phyloP scores from a whole-genome alignment of 2,113 vertebrate species.

The Phylloscopus trochilus region DNA sequence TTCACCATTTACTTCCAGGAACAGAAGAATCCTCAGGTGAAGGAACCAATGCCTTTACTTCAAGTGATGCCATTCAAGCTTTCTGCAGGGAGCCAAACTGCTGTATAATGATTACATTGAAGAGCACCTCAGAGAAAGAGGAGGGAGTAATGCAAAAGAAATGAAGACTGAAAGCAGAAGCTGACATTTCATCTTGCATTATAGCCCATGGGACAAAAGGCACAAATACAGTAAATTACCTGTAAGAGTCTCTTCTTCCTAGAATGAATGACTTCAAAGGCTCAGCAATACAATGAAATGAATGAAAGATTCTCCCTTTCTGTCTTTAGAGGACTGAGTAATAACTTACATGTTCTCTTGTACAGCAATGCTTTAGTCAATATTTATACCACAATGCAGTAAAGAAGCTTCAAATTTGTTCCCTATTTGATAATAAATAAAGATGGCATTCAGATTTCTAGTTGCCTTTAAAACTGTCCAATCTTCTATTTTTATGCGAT shows the following conservation, averaged over 20 bases:
- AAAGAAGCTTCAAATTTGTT: constrained; percentile 41
- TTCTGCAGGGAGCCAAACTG: neutral
- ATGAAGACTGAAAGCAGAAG: constrained; percentile 42
- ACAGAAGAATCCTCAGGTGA: neutral
- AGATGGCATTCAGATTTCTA: constrained; percentile 4
- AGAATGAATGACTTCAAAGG: constrained; percentile 19
- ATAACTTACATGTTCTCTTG: constrained; percentile 29
- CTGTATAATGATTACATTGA: neutral
- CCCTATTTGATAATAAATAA: constrained; percentile 49
- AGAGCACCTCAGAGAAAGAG: neutral
- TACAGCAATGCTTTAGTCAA: constrained; percentile 30
- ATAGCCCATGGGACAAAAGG: constrained; percentile 8
- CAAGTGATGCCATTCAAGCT: neutral
- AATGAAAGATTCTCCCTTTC: constrained; percentile 29
- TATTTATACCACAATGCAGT: constrained; percentile 52
- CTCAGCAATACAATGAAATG: constrained; percentile 9
- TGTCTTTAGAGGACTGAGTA: constrained; percentile 26
- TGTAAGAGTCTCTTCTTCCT: constrained; percentile 2
- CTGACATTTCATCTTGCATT: constrained; percentile 28
- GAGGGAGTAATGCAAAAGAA: neutral
- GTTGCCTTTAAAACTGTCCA: constrained; percentile 34
- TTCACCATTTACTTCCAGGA: neutral
- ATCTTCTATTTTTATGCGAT: neutral
- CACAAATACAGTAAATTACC: constrained; percentile 44
- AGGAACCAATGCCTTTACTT: neutral